A percentile compares a stretch with the other conserved stretches of the same genome.
phyloP scores from a whole-genome alignment of 2,888 invertebrate genomes.

The Phengaris arion region DNA sequence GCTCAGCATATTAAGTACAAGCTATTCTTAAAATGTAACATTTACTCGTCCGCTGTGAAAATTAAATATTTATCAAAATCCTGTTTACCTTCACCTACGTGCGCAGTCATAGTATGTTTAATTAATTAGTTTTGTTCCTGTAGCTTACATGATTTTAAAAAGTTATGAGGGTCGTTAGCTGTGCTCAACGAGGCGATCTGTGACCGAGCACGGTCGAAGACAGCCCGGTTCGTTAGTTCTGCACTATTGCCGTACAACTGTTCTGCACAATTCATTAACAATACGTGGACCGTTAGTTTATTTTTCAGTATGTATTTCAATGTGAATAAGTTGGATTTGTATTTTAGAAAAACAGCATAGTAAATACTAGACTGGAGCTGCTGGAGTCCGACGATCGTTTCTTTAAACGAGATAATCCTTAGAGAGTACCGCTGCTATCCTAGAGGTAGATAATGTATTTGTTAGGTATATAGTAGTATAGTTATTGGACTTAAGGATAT shows the following conservation, averaged over 20 bases:
- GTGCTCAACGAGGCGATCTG: slow-evolving; percentile 50
- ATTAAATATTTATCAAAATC: not conserved
- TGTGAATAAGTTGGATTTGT: not conserved
- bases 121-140: slow-evolving; percentile 26
- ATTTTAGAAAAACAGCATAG: not conserved
- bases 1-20: not conserved
- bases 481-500: too few species aligned
- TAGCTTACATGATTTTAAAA: slow-evolving; percentile 12
- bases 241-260: slow-evolving; percentile 53
- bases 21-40: not conserved
- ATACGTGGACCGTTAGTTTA: slow-evolving; percentile 27
- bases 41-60: not conserved
- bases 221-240: slow-evolving; percentile 53
- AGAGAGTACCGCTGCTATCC: not conserved
- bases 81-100: not conserved
- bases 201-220: slow-evolving; percentile 41
- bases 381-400: too few species aligned
- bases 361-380: not conserved
- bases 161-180: slow-evolving; percentile 39
- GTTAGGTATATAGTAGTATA: not conserved
- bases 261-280: slow-evolving; percentile 48
- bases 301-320: slow-evolving; percentile 29
- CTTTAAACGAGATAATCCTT: not conserved
- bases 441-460: not conserved
- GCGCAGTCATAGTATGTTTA: slow-evolving; percentile 33